Conservation (phyloP, 2,113 vertebrate genomes). For the Perca schrenkii region DNA sequence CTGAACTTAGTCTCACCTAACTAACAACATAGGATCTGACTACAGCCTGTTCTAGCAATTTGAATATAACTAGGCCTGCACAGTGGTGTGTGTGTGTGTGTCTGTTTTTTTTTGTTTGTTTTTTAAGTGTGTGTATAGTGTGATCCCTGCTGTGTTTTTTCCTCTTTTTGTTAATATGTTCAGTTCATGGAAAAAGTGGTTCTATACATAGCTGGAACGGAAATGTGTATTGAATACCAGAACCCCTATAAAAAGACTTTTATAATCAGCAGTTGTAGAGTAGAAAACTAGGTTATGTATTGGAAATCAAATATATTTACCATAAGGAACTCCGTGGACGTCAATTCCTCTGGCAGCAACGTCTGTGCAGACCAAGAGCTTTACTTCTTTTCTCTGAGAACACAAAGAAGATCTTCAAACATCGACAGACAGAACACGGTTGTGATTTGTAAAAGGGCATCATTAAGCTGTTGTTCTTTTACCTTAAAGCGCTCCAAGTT, state of each 20-base stretch:
- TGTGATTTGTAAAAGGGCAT: background rate
- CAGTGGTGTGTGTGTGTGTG: no score
- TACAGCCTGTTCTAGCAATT: background rate
- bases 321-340: constrained; percentile 94
- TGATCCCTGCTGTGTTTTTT: no score
- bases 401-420: constrained; percentile 7
- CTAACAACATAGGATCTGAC: background rate
- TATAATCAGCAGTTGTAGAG: background rate
- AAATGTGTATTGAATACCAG: no score
- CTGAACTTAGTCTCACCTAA: background rate
- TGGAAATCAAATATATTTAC: constrained; percentile 70
- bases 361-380: constrained; percentile 96
- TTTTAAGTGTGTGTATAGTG: no score
- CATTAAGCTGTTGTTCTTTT: background rate
- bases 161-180: no score
- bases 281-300: background rate
- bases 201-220: no score
- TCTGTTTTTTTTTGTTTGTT: no score
- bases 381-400: constrained; percentile 91
- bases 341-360: constrained; percentile 98
- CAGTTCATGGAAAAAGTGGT: no score
- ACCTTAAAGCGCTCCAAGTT: constrained; percentile 99
- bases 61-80: no score
- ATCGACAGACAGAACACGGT: no score
- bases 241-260: no score